These are phyloP conservation scores for Archilochus colubris DNA, from an alignment of 2,113 vertebrate genomes.

Conservation along the genomic window DNA sequence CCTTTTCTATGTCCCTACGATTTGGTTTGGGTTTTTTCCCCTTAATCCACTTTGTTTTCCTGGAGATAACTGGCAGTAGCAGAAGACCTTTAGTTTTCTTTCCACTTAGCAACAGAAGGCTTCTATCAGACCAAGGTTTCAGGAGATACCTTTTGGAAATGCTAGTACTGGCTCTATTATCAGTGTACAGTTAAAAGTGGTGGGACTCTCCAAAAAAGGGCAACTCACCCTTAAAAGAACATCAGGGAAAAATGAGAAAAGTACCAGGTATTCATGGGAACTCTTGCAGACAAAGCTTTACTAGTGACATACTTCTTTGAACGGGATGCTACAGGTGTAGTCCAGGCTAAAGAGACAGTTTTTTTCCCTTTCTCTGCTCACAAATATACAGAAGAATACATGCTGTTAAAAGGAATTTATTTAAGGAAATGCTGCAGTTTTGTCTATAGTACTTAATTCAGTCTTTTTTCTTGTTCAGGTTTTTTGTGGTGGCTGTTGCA, in stretches of 20 bases:
- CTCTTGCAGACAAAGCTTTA: neutral
- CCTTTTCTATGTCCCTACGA: neutral
- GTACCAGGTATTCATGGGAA: neutral
- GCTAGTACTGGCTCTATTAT: neutral
- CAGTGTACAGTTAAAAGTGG: neutral
- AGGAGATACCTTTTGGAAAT: neutral
- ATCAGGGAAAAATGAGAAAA: neutral
- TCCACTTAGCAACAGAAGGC: neutral
- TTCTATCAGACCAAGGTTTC: neutral
- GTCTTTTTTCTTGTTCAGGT: conserved; percentile 78
- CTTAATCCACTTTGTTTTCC: neutral
- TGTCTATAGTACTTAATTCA: neutral
- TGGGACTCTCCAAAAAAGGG: neutral
- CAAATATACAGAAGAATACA: neutral
- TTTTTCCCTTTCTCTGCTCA: neutral
- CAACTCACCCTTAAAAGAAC: neutral
- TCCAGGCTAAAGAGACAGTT: neutral
- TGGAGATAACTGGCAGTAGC: neutral
- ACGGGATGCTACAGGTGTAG: neutral
- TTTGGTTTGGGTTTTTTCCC: neutral
- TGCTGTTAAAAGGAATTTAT: neutral
- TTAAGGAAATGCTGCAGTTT: neutral
- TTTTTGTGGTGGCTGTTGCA: conserved; percentile 93
- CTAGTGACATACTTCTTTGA: neutral
- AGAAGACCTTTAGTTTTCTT: neutral